Evolutionary conservation across 64 coral and sea anemone species (phyloP).

Genomic region (Dendrophyllia cribrosa): DNA sequence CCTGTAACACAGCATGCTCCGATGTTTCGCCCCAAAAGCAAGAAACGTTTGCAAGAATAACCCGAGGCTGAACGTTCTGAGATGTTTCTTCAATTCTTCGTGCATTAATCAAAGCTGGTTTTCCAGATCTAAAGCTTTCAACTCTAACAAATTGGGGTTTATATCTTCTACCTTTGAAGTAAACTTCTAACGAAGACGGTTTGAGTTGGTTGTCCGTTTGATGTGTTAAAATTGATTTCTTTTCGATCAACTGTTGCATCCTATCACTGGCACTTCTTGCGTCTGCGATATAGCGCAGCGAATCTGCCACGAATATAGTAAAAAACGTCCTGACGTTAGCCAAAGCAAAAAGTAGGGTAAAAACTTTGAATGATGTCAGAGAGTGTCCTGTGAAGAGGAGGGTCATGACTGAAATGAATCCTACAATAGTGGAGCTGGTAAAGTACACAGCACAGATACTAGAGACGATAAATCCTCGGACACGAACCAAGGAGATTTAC

Average conservation of each 20-base stretch:
- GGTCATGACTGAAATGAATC: slow-evolving; percentile 34
- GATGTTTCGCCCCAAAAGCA: background rate
- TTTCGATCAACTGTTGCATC: background rate
- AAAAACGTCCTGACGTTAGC: background rate
- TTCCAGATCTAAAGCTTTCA: background rate
- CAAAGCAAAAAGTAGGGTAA: slow-evolving; percentile 45
- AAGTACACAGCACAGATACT: slow-evolving; percentile 17
- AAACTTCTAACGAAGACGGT: background rate
- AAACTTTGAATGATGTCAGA: slow-evolving; percentile 46
- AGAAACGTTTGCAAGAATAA: background rate
- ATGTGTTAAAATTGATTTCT: background rate
- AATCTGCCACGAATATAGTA: background rate
- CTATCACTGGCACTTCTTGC: background rate
- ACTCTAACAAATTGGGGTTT: background rate
- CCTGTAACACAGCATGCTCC: background rate
- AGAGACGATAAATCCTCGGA: slow-evolving; percentile 33
- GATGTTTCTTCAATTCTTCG: background rate
- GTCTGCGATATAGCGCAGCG: background rate
- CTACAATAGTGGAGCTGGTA: background rate
- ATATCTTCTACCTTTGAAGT: background rate
- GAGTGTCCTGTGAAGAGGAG: slow-evolving; percentile 50
- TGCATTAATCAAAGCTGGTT: background rate
- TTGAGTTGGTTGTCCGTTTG: background rate
- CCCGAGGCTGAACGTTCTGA: background rate
- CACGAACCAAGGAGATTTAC: slow-evolving; percentile 34